Base-by-base conservation (phyloP, 2,797 vertebrate species). In the Mus spretus region DNA sequence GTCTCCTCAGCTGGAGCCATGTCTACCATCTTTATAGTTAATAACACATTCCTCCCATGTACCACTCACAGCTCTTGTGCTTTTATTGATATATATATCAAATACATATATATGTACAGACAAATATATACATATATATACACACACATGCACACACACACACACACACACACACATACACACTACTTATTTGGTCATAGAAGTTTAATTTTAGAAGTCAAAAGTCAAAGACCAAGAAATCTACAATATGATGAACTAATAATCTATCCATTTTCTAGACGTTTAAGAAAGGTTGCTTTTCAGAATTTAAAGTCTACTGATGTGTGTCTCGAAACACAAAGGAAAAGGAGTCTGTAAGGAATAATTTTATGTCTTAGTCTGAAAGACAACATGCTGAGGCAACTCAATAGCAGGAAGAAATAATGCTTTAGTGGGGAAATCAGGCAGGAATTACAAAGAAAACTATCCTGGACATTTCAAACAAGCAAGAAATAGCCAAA, bases 401-500 rank as follows among this genome's bases (percentile, higher is more conserved):
- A 96, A 95, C 55, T 96, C 72, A 92, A 63, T 40, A 59, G 65
- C 22, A 89, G 91, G 70, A 96, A 95, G 11, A 96, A 91, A 65
- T 57, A 89, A 79, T 31, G 79, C 9, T 84, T 93, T 90, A 94
- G 19, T 70, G 61, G 40, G 19, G 79, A 94, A 97, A 85, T 92
- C 50, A 92, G 61, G 65, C 87, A 82, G 55, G 40, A 83, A 63
- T 93, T 91, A 34, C 31, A 84, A 86, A 77, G 50, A 77, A 92
- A 26, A 78, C 37, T 34, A 93, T 50, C 14, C 55, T n/a, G 40
- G 28, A 74, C 31, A 81, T 10, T 55, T 92, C 44, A 44, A 2
- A 5, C 61, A 84, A 34, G 40, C 65, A 95, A 74, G 13, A 95
- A 89, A 90, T 63, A 93, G 20, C 1, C 22, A 93, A 17, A 20